Base-by-base conservation (phyloP, 2,888 invertebrate genomes). In the Drosophila borborema region DNA sequence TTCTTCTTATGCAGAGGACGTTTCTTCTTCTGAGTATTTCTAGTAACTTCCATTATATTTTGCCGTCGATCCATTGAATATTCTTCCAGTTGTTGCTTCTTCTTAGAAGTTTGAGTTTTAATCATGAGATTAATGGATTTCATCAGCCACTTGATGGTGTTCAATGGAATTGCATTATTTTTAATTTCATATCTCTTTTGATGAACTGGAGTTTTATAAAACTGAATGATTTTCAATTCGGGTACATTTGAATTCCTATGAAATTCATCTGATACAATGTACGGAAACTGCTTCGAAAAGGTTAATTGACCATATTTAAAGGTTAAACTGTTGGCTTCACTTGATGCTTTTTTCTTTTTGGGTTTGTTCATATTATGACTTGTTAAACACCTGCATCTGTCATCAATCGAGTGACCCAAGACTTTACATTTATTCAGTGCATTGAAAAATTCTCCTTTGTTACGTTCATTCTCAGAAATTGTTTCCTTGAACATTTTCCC, bases 391-490 rank as follows among this genome's bases (percentile, higher is more conserved):
- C 31, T 10, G 6, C 12, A 34, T 23, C 3, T 4, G 6, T 5
- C 9, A 18, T 66, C 67, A 18, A 43, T 43, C 64, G 36, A 3
- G n/a, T 23, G 6, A 34, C 23, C 49, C 41, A 28, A 28, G 38
- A 9, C 12, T 70, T 64, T 38, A 7, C 9, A 49, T 31, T 54
- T 18, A 1, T 49, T 58, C 9, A 62, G 6, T 34, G 41, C 20
- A 45, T 58, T 10, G 40, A 54, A 76, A 62, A 76, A 76, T 18
- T 58, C 16, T 1, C n/a, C 48, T 54, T 70, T 74, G 34, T 59
- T 31, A 6, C 23, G 53, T 23, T 48, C 6, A 18, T 7, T 49
- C 20, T 49, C 12, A 18, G n/a, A 31, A 7, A 20, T 12, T 7
- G 12, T 31, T 16, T 16, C 14, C 2, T 6, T n/a, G 16, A n/a